Conservation (phyloP, 2,797 vertebrate genomes). For the Cynodonichthys magdalenae region DNA sequence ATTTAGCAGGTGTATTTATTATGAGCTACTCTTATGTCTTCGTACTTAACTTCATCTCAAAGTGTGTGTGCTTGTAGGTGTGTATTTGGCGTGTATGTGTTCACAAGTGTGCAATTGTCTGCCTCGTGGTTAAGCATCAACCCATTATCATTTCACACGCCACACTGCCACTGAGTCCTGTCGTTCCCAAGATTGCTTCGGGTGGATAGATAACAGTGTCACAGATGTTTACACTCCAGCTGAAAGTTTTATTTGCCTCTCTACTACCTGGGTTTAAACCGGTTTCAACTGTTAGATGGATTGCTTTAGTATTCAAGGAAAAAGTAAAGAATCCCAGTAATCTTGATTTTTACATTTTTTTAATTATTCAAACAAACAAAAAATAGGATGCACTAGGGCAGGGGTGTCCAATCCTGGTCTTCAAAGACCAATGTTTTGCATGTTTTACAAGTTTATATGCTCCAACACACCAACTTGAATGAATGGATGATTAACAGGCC, state of each 20-base stretch:
- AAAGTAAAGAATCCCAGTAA: conserved; percentile 1
- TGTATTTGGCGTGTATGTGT: background rate
- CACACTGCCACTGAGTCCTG: conserved; percentile 20
- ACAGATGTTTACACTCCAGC: conserved; percentile 32
- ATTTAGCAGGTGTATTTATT: conserved; percentile 37
- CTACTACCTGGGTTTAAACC: conserved; percentile 2
- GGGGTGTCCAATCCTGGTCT: no score
- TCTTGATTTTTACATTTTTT: background rate
- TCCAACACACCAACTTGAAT: no score
- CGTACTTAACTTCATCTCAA: conserved; percentile 16
- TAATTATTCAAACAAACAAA: background rate
- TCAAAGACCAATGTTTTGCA: no score
- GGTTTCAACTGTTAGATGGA: background rate
- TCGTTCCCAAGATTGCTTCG: conserved; percentile 37
- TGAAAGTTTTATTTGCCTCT: conserved; percentile 16
- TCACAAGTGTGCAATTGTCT: conserved; percentile 6
- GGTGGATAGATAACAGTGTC: conserved; percentile 47
- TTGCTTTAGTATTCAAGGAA: background rate
- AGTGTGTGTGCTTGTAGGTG: background rate
- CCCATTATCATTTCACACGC: conserved; percentile 48
- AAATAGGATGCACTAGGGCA: no score
- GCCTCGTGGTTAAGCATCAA: conserved; percentile 31
- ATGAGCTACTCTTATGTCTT: conserved; percentile 7
- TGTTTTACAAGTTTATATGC: no score
- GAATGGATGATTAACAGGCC: no score